These are phyloP conservation scores for Enoplosus armatus DNA, from an alignment of 2,797 vertebrate genomes.

Conservation along the genomic window DNA sequence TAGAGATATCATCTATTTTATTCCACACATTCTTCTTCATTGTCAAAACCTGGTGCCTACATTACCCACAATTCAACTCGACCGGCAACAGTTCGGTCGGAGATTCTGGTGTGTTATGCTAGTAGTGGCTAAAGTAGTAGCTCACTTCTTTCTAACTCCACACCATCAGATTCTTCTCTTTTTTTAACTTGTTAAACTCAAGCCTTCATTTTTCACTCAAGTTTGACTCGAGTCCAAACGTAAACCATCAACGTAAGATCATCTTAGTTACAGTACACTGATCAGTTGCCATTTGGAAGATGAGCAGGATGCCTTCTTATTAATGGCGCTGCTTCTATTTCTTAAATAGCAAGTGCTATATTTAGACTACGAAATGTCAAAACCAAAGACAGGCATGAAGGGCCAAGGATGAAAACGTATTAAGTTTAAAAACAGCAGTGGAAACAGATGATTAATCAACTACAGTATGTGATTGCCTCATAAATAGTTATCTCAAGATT, in stretches of 20 bases:
- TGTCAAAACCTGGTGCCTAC: no score
- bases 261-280: neutral
- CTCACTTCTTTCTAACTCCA: no score
- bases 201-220: no score
- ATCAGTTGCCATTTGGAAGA: slow-evolving; percentile 19
- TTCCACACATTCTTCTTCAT: no score
- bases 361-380: slow-evolving; percentile 35
- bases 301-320: neutral
- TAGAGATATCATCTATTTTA: no score
- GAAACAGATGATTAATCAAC: neutral
- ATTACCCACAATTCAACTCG: no score
- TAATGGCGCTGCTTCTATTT: neutral
- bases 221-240: neutral
- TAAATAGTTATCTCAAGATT: neutral
- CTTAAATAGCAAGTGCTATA: slow-evolving; percentile 27
- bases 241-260: neutral
- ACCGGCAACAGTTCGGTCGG: no score
- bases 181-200: no score
- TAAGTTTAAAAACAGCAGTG: no score
- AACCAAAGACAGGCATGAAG: slow-evolving; percentile 6
- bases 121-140: no score
- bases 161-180: no score
- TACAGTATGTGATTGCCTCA: neutral
- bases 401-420: neutral
- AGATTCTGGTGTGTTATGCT: no score